Evolutionary conservation across 2,113 vertebrate genomes (phyloP).

Genomic region (Dinomys branickii): DNA sequence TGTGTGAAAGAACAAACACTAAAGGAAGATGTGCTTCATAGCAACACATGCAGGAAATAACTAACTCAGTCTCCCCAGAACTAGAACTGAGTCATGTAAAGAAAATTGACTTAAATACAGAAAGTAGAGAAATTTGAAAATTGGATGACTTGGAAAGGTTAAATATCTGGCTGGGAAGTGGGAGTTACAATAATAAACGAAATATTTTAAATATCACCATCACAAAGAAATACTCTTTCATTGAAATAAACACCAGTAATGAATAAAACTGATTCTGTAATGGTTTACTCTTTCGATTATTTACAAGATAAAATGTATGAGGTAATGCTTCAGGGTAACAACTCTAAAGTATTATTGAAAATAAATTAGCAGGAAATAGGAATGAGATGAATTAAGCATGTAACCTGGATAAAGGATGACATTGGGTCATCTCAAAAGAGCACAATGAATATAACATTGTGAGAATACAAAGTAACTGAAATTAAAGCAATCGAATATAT

Average conservation of each 20-base stretch:
- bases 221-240: not conserved
- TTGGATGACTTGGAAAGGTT: not conserved
- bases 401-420: not conserved
- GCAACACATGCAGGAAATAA: not conserved
- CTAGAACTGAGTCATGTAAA: not conserved
- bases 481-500: not conserved
- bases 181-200: not conserved
- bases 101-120: not conserved
- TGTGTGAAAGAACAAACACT: not conserved
- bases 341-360: not conserved
- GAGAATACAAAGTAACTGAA: not conserved
- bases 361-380: not conserved
- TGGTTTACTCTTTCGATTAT: accelerated
- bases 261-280: not conserved
- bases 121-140: not conserved
- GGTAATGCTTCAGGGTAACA: not conserved
- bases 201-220: not conserved
- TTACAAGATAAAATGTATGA: not conserved
- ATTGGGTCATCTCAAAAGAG: not conserved
- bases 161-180: not conserved
- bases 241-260: not conserved
- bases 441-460: not conserved
- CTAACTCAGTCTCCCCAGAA: not conserved
- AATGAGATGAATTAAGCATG: not conserved
- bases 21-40: not conserved